Conservation (phyloP, 2,113 vertebrate genomes). For the Ictalurus punctatus region DNA sequence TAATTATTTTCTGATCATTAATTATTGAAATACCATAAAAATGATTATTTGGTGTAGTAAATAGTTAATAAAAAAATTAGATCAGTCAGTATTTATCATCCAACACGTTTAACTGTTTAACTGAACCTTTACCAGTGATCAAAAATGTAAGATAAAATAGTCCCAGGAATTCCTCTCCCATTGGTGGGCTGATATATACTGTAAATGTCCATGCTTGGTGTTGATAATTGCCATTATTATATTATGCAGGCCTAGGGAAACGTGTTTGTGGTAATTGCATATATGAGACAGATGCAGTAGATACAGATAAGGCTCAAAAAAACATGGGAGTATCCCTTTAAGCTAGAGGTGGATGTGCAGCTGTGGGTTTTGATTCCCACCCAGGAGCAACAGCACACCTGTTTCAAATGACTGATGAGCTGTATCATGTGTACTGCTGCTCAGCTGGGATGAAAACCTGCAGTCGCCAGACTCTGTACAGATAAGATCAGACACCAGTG, state of each 20-base stretch:
- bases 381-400: background rate
- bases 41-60: background rate
- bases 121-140: background rate
- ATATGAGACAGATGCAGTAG: background rate
- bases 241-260: background rate
- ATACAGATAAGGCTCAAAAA: constrained; percentile 19
- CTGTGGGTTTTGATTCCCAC: constrained; percentile 24
- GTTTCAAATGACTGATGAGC: constrained; percentile 34
- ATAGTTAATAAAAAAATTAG: background rate
- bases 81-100: background rate
- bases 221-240: background rate
- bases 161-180: background rate
- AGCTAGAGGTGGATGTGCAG: constrained; percentile 7
- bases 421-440: constrained; percentile 10
- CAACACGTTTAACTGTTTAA: background rate
- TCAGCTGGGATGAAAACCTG: constrained; percentile 14
- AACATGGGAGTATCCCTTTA: background rate
- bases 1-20: background rate
- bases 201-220: background rate
- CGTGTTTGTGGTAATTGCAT: background rate
- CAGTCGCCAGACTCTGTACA: background rate
- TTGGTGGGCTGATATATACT: background rate
- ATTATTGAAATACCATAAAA: background rate
- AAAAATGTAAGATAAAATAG: background rate
- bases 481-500: constrained; percentile 13